Percentiles rank a stretch among this genome's conserved stretches.
Evolutionary conservation across 2,888 invertebrate species (phyloP).

Genomic region (Bembecia ichneumoniformis): DNA sequence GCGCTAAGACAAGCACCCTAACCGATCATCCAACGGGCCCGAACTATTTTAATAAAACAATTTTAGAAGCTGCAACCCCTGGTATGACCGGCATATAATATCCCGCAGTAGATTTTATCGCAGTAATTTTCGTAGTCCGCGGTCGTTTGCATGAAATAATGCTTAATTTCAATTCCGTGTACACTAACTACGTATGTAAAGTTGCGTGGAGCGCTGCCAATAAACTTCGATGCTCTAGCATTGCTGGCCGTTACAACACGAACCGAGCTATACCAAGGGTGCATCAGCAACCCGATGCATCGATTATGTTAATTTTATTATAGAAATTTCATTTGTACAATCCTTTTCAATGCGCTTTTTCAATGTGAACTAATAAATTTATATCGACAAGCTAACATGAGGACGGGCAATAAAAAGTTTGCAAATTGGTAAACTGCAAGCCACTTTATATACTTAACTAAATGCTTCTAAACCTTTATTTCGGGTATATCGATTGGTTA

Average conservation of each 20-base stretch:
- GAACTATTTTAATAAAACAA: too few relatives aligned
- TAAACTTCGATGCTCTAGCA: conserved; percentile 40
- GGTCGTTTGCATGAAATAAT: conserved; percentile 63
- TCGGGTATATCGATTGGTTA: too few relatives aligned
- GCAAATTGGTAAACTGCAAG: too few relatives aligned
- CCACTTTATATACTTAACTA: too few relatives aligned
- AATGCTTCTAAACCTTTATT: too few relatives aligned
- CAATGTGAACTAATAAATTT: conserved; percentile 9
- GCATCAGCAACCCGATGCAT: conserved; percentile 50
- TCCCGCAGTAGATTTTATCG: conserved; percentile 35
- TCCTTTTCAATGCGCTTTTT: conserved; percentile 22
- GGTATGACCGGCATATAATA: too few relatives aligned
- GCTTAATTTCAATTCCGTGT: conserved; percentile 59
- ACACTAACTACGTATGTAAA: conserved; percentile 48
- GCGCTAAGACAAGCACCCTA: too few relatives aligned
- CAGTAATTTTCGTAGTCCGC: conserved; percentile 44
- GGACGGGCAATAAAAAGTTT: conserved; percentile 32
- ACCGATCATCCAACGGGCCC: too few relatives aligned
- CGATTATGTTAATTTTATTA: conserved; percentile 70
- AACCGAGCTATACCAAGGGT: conserved; percentile 25
- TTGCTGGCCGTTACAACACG: conserved; percentile 11
- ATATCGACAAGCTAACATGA: conserved; percentile 28
- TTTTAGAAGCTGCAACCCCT: too few relatives aligned
- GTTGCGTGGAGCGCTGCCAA: conserved; percentile 51
- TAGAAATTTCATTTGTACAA: conserved; percentile 53